phyloP scores from a whole-genome alignment of 2,797 vertebrate genomes.

The Crenuchus spilurus region DNA sequence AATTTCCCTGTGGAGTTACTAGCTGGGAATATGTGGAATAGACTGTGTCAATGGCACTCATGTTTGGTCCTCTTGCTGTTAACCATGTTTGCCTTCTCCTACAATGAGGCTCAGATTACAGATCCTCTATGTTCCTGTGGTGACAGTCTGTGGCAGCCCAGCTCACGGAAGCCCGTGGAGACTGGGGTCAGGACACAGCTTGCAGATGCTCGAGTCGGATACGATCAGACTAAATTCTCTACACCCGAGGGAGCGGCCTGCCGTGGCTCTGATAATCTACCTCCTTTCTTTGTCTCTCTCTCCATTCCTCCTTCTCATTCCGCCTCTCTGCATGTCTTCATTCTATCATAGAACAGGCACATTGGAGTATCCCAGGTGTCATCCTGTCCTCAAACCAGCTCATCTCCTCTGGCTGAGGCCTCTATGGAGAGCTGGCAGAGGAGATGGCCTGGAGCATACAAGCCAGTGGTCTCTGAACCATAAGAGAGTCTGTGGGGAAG shows the following conservation, averaged over 20 bases:
- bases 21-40: conserved; percentile 36
- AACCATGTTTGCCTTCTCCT: conserved; percentile 32
- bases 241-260: conserved; percentile 19
- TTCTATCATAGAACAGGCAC: background rate
- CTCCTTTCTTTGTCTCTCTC: background rate
- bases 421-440: background rate
- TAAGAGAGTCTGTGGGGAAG: conserved; percentile 21
- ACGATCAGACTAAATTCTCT: conserved; percentile 39
- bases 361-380: background rate
- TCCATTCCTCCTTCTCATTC: background rate
- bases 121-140: conserved; percentile 8
- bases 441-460: conserved; percentile 58
- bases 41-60: conserved; percentile 13
- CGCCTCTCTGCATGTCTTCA: conserved; percentile 11
- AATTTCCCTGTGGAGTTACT: conserved; percentile 3
- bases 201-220: conserved; percentile 18
- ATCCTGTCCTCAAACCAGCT: conserved; percentile 18
- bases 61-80: conserved; percentile 1
- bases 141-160: background rate
- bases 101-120: conserved; percentile 43
- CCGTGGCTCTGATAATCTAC: conserved; percentile 21
- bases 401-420: background rate
- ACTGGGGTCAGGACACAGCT: conserved; percentile 30
- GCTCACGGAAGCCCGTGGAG: conserved; percentile 44
- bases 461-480: conserved; percentile 62